phyloP scores from a whole-genome alignment of 1,140 invertebrate species.

The Bombyx mandarina region DNA sequence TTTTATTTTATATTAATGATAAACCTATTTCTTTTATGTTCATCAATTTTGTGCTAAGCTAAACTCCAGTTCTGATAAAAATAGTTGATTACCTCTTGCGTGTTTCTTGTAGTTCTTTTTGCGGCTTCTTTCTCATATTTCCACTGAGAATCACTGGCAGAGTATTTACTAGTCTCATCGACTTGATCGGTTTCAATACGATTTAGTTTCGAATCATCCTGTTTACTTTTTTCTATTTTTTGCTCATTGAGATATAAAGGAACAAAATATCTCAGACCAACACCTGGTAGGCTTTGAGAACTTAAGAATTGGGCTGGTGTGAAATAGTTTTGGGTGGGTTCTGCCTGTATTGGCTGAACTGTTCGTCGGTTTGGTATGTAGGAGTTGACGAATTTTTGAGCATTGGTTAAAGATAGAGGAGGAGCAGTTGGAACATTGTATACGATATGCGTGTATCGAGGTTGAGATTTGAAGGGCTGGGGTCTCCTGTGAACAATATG shows the following conservation, averaged over 20 bases:
- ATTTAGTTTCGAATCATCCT: conserved; percentile 50
- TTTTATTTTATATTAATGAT: too few relatives aligned
- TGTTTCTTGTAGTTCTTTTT: conserved; percentile 34
- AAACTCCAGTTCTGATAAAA: too few relatives aligned
- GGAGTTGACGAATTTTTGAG: conserved; percentile 52
- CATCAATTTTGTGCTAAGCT: too few relatives aligned
- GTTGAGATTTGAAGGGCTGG: conserved; percentile 49
- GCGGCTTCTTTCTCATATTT: conserved; percentile 50
- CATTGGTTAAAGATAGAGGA: conserved; percentile 38
- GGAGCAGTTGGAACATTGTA: conserved; percentile 30
- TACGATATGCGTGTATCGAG: conserved; percentile 54
- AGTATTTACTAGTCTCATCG: conserved; percentile 22
- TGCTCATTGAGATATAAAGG: conserved; percentile 32
- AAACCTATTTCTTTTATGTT: too few relatives aligned
- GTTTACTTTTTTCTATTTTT: conserved; percentile 25
- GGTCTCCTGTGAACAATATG: conserved; percentile 40
- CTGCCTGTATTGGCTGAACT: conserved; percentile 26
- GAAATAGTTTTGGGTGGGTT: conserved; percentile 29
- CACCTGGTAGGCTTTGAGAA: conserved; percentile 48
- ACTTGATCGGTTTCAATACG: conserved; percentile 44
- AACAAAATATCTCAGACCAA: conserved; percentile 52
- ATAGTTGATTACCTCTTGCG: conserved; percentile 7
- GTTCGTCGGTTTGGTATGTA: conserved; percentile 41
- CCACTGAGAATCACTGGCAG: conserved; percentile 44
- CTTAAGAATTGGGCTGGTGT: conserved; percentile 45